Conservation (phyloP, 2,797 vertebrate species). For the Sebastes melanostomus region DNA sequence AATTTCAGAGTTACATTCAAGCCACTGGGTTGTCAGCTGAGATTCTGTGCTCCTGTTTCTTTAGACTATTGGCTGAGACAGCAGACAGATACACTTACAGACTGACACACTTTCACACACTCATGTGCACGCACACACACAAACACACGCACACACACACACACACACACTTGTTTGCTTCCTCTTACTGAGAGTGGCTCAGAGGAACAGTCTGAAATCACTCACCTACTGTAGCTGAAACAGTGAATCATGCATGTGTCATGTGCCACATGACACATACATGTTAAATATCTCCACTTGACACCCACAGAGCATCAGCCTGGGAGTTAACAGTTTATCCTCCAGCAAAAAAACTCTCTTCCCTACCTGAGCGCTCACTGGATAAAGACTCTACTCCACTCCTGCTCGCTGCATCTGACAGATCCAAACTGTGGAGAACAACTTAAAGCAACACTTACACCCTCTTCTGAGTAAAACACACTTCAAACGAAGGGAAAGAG, state of each 20-base stretch:
- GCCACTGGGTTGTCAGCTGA: conserved; percentile 28
- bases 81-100: conserved; percentile 6
- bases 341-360: conserved; percentile 33
- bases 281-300: neutral
- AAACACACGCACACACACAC: neutral
- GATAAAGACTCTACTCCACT: conserved; percentile 16
- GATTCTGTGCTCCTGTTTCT: conserved; percentile 4
- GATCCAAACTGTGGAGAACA: conserved; percentile 8
- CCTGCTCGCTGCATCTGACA: conserved; percentile 33
- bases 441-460: conserved; percentile 29
- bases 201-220: neutral
- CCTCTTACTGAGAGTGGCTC: neutral
- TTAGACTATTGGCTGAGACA: conserved; percentile 5
- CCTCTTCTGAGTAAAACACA: conserved; percentile 9
- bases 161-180: neutral
- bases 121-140: neutral
- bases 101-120: neutral
- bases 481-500: neutral
- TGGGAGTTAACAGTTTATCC: conserved; percentile 37
- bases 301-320: neutral
- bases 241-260: neutral
- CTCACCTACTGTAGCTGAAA: neutral
- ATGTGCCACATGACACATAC: neutral
- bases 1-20: conserved; percentile 16
- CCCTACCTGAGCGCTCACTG: neutral